Conservation (phyloP, 2,113 vertebrate species). For the Tragelaphus strepsiceros region DNA sequence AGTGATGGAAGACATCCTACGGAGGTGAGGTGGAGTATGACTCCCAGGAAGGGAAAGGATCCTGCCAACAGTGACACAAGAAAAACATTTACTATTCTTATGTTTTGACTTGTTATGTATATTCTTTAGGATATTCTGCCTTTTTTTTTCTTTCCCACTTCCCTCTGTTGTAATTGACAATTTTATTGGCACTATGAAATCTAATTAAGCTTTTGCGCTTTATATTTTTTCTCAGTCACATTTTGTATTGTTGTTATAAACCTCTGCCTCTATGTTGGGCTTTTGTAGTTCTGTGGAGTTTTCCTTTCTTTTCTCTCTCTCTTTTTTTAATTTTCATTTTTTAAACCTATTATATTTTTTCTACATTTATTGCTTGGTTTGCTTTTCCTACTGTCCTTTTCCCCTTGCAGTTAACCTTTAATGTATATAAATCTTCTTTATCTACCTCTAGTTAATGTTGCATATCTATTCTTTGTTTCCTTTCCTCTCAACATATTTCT, state of each 20-base stretch:
- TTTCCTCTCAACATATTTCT: neutral
- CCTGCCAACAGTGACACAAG: neutral
- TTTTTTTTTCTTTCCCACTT: neutral
- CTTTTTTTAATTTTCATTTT: neutral
- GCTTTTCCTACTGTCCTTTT: neutral
- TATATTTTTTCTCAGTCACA: neutral
- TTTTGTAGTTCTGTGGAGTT: neutral
- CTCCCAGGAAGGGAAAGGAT: neutral
- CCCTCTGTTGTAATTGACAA: neutral
- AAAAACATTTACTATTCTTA: neutral
- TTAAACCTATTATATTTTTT: neutral
- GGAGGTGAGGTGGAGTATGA: neutral
- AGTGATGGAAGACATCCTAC: neutral
- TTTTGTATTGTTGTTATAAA: neutral
- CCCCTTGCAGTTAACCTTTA: neutral
- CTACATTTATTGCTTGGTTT: neutral
- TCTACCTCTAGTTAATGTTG: neutral
- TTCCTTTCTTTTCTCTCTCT: neutral
- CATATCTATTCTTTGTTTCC: neutral
- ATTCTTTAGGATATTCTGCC: neutral
- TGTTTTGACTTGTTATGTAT: neutral
- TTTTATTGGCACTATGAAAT: neutral
- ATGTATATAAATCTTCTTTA: neutral
- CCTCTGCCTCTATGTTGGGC: neutral
- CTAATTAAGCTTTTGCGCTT: neutral